Evolutionary conservation across 2,888 invertebrate genomes (phyloP).

Genomic region (Theodoxus fluviatilis): DNA sequence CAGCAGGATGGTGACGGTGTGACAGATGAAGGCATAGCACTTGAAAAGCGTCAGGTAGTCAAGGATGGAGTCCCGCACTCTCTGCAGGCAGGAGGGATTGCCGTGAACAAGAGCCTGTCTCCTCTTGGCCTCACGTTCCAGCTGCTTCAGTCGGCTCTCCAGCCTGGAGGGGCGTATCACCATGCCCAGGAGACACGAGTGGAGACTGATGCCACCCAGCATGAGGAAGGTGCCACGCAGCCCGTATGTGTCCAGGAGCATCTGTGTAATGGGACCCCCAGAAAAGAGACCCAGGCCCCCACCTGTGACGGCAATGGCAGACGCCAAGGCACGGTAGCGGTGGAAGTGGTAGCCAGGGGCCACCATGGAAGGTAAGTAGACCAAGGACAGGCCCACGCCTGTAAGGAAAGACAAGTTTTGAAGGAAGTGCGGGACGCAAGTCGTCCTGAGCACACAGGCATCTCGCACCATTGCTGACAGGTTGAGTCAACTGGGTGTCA

Average conservation of each 20-base stretch:
- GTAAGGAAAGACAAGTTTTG: not conserved
- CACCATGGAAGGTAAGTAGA: not conserved
- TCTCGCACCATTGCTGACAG: too few species aligned
- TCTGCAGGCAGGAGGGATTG: too few species aligned
- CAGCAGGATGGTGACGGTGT: too few species aligned
- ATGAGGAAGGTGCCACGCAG: conserved; percentile 23
- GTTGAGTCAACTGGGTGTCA: too few species aligned
- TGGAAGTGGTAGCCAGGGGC: conserved; percentile 15
- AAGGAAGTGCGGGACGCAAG: too few species aligned
- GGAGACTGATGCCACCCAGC: conserved; percentile 17
- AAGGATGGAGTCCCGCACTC: too few species aligned
- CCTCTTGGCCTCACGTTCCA: too few species aligned
- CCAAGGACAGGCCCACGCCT: not conserved
- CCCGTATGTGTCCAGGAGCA: conserved; percentile 19
- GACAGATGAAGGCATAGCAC: too few species aligned
- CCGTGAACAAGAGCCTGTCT: too few species aligned
- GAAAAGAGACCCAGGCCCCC: conserved; percentile 10
- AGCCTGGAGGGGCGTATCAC: not conserved
- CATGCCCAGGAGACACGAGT: conserved; percentile 17
- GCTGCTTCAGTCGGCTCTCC: conserved; percentile 13
- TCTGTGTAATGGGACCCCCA: conserved; percentile 10
- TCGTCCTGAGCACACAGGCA: too few species aligned
- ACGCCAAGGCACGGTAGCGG: not conserved
- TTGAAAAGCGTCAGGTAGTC: too few species aligned
- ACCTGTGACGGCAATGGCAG: conserved; percentile 5